These are phyloP conservation scores for Odontomyia ornata DNA, from an alignment of 2,888 invertebrate genomes.

Conservation along the genomic window DNA sequence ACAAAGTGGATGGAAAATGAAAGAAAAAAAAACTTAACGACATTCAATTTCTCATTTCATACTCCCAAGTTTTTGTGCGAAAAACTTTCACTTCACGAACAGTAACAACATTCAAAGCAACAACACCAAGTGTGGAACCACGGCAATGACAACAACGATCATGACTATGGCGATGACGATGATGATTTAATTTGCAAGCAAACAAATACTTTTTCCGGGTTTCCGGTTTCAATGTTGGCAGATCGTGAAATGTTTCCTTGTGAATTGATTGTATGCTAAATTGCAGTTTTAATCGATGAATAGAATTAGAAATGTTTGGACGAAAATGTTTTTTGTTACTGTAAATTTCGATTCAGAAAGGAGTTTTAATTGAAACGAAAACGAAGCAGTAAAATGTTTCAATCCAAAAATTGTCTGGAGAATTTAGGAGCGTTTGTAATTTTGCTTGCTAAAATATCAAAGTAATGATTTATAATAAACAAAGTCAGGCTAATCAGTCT, in stretches of 20 bases:
- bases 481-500: too few species aligned
- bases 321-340: too few species aligned
- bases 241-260: background rate
- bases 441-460: too few species aligned
- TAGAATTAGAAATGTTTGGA: too few species aligned
- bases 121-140: background rate
- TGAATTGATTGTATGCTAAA: background rate
- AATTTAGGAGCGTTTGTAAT: too few species aligned
- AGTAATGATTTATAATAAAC: too few species aligned
- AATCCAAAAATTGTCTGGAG: too few species aligned
- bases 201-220: constrained; percentile 18
- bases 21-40: background rate
- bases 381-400: too few species aligned
- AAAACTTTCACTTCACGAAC: constrained; percentile 25
- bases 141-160: too few species aligned
- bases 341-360: too few species aligned
- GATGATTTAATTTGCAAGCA: constrained; percentile 27
- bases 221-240: constrained; percentile 17
- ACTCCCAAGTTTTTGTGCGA: constrained; percentile 1
- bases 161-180: background rate
- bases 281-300: background rate
- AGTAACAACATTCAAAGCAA: background rate
- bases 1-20: background rate
- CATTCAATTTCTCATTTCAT: constrained; percentile 27
- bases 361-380: too few species aligned